Evolutionary conservation across 2,113 vertebrate species (phyloP).

Genomic region (Peromyscus maniculatus): DNA sequence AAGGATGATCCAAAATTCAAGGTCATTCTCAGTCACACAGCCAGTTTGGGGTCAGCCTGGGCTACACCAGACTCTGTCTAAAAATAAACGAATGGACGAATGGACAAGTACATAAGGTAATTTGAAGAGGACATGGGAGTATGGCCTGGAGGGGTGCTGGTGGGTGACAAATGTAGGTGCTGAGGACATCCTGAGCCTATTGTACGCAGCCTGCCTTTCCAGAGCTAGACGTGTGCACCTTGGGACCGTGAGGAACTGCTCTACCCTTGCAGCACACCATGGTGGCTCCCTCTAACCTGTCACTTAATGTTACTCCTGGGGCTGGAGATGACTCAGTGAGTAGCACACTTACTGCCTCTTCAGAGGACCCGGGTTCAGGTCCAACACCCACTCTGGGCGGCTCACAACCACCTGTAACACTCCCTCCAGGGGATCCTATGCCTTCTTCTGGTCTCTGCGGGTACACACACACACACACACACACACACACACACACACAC

Average conservation of each 20-base stretch:
- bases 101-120: background rate
- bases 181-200: background rate
- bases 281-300: background rate
- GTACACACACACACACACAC: fast-evolving
- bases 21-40: background rate
- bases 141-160: background rate
- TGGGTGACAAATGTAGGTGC: background rate
- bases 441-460: background rate
- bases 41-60: background rate
- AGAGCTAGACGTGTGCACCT: background rate
- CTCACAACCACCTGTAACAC: background rate
- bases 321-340: background rate
- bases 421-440: background rate
- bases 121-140: background rate
- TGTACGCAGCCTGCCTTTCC: background rate
- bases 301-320: background rate
- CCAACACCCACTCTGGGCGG: no score
- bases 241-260: background rate
- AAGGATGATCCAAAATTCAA: background rate
- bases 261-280: background rate
- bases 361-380: background rate
- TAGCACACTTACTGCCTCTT: background rate
- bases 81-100: background rate
- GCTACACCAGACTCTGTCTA: background rate
- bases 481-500: background rate